These are phyloP conservation scores for Todiramphus saurophagus DNA, from an alignment of 2,113 vertebrate genomes.

Conservation along the genomic window DNA sequence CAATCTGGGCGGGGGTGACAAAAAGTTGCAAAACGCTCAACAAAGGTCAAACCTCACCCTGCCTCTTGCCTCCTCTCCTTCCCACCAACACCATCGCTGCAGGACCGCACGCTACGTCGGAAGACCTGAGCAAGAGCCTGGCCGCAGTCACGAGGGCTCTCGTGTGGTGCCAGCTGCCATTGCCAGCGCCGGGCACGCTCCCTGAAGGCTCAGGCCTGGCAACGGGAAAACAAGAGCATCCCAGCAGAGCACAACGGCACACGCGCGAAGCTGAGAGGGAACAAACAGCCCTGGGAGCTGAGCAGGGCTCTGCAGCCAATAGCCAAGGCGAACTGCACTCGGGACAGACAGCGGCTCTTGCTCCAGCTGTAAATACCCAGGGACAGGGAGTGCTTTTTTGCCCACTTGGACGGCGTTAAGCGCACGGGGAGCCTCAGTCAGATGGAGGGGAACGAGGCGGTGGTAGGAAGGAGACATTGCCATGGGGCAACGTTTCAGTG, in stretches of 20 bases:
- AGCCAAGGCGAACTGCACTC: rapidly evolving
- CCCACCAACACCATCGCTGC: not conserved
- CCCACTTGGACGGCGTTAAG: not conserved
- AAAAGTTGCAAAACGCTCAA: not conserved
- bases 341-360: not conserved
- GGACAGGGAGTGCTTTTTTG: not conserved
- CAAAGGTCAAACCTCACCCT: not conserved
- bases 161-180: not conserved
- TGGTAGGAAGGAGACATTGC: not conserved
- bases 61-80: not conserved
- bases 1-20: not conserved
- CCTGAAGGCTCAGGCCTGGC: not conserved
- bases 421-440: not conserved
- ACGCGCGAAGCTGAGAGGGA: rapidly evolving
- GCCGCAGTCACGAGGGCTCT: not conserved
- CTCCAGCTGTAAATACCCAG: not conserved
- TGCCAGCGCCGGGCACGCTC: not conserved
- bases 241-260: not conserved
- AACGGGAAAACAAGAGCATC: not conserved
- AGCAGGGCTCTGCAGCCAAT: not conserved
- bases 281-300: not conserved
- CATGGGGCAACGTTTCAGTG: not conserved
- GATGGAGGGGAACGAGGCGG: not conserved
- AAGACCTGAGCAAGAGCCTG: not conserved
- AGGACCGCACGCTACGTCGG: rapidly evolving